These are phyloP conservation scores for Aleiodes sp. DNA, from an alignment of 1,140 invertebrate genomes.

Conservation along the genomic window DNA sequence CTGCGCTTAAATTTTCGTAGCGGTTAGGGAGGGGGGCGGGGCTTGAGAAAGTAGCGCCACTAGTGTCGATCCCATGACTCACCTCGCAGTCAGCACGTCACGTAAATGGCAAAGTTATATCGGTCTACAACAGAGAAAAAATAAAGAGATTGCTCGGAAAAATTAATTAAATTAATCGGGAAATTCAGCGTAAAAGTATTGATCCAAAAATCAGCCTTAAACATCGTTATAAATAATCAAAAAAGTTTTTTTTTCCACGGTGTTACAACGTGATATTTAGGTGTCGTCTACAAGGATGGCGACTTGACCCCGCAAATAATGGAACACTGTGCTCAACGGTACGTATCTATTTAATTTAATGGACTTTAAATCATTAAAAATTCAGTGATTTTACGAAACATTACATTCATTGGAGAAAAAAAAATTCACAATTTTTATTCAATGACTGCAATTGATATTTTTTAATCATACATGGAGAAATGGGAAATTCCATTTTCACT, in stretches of 20 bases:
- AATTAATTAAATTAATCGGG: not conserved
- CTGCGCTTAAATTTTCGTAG: no score
- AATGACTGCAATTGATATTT: no score
- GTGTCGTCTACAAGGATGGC: slow-evolving; percentile 49
- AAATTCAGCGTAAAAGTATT: no score
- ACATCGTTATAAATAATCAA: no score
- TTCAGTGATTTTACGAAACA: no score
- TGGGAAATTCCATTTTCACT: no score
- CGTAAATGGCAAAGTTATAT: slow-evolving; percentile 21
- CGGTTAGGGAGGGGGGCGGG: not conserved
- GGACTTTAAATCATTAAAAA: no score
- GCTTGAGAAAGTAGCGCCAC: not conserved
- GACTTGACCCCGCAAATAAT: slow-evolving; percentile 60
- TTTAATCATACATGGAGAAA: no score
- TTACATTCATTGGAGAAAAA: no score
- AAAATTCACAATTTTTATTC: no score
- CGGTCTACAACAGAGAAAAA: not conserved
- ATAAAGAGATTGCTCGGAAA: not conserved
- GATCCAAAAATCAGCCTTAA: no score
- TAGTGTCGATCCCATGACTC: not conserved
- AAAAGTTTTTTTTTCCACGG: no score
- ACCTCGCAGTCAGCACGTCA: slow-evolving; percentile 3
- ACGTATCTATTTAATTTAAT: slow-evolving; percentile 37
- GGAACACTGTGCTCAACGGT: slow-evolving; percentile 56
- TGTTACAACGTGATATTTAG: not conserved